Base-by-base conservation (phyloP, 2,888 invertebrate species). In the Drosophila mulleri region DNA sequence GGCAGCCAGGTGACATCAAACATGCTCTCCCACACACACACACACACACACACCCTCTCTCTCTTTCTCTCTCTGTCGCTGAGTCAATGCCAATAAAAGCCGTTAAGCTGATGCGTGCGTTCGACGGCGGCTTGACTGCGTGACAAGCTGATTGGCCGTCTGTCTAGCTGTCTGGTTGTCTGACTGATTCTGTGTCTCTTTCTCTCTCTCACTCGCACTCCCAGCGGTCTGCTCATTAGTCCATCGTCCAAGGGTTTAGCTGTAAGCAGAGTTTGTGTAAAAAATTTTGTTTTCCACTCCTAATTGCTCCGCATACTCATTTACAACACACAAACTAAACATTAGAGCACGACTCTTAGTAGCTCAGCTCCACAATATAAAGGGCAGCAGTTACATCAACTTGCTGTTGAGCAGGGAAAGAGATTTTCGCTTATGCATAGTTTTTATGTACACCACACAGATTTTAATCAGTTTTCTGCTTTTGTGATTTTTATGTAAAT, bases 1-100 rank as follows among this genome's bases (percentile, higher is more conserved):
- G 93, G 93, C 75, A 93, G 72, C 93, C 93, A 93, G 83, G 90
- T 91, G 53, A 91, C 88, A 76, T 92, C 91, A 74, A 92, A 91
- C 92, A 93, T 93, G 23, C 29, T 53, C 18, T 26, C 12, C 5
- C 48, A 4, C 26, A 3, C 4, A 26, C 26, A 23, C 20, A 23
- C 20, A 23, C 20, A 23, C 48, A 4, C 26, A 3, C 4, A 26
- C 26, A 6, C 26, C 1, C 12, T 35, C 32, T 4, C 18, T 18
- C 48, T 11, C 11, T 1, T 18, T 3, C 32, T 12, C 11, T 32
- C 56, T 18, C 12, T 18, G 7, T 39, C 16, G 12, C 57, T 35
- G 11, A 16, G 23, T 23, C 59, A 47, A 65, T 58, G 41, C 54
- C 61, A 64, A 64, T 48, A 44, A 57, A 45, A 41, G 12, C 32